Evolutionary conservation across 2,797 vertebrate species (phyloP).

Genomic region (Galaxias olidus): DNA sequence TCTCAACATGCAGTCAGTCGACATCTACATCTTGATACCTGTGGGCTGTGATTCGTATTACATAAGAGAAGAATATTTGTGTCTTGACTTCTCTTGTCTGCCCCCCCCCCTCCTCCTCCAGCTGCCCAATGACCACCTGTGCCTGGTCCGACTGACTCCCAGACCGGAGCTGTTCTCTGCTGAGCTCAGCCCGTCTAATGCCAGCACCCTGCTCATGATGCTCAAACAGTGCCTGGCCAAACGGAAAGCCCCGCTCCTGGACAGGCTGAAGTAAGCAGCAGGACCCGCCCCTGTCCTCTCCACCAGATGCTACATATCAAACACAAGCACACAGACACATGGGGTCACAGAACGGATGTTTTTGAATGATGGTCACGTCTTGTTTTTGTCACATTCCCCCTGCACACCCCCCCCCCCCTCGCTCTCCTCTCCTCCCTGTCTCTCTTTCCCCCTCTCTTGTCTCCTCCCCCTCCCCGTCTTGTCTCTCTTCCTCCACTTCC

Average conservation of each 20-base stretch:
- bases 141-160: conserved; percentile 87
- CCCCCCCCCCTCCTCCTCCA: conserved; percentile 1
- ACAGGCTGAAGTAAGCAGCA: conserved; percentile 84
- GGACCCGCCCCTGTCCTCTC: not conserved
- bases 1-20: too few species aligned
- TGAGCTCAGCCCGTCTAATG: conserved; percentile 77
- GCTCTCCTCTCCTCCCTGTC: too few species aligned
- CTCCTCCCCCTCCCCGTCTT: not conserved
- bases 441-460: too few species aligned
- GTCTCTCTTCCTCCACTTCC: not conserved
- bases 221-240: conserved; percentile 89
- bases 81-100: not conserved
- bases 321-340: too few species aligned
- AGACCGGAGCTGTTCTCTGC: conserved; percentile 81
- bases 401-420: too few species aligned
- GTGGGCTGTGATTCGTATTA: not conserved
- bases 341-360: too few species aligned
- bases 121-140: conserved; percentile 80
- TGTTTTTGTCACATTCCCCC: too few species aligned
- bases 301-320: too few species aligned
- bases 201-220: conserved; percentile 82
- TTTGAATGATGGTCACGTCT: not conserved
- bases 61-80: too few species aligned
- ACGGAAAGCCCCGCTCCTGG: conserved; percentile 74
- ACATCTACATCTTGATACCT: not conserved